Base-by-base conservation (phyloP, 37 sponge, comb jelly and placozoan species). In the Halichondria panicea region DNA sequence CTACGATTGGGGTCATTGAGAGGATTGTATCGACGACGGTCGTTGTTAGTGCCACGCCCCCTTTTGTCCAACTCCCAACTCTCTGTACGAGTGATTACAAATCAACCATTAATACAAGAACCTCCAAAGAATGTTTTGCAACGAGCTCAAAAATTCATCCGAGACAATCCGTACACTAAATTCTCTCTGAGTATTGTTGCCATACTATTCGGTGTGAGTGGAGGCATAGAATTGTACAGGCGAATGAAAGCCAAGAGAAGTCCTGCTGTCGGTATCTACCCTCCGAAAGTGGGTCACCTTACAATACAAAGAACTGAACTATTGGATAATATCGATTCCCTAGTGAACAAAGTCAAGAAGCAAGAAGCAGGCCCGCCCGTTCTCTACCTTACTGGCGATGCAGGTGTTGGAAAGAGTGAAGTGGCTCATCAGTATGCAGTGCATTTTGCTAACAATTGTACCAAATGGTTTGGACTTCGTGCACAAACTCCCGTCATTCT, bases 321-420 rank as follows among this genome's bases (percentile, higher is more conserved):
- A n/a, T n/a, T n/a, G n/a, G n/a, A n/a, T n/a, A n/a, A n/a, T n/a
- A n/a, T n/a, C n/a, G n/a, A n/a, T n/a, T n/a, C n/a, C n/a, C n/a
- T n/a, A 37, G 24, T 19, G 25, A n/a, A n/a, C n/a, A n/a, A n/a
- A n/a, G n/a, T n/a, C n/a, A n/a, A 68, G n/a, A n/a, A n/a, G n/a
- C n/a, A 25, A 25, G 22, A n/a, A 63, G 32, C 6, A 22, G 67
- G 66, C 35, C 22, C n/a, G 12, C 36, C 64, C 44, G 31, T 74
- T n/a, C 64, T 87, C 22, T 63, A 75, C 21, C 21, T 89, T 1
- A 72, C 76, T 54, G 94, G 94, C 0, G 76, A 83, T 1, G 19
- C 67, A 13, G 89, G 89, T 9, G 55, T 71, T 75, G 94, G 94
- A 2, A 93, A 93, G 63, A 93, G 91, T 9, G 80, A 85, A 53